Conservation (phyloP, 23 tunicate species). For the Halocynthia aurantium region DNA sequence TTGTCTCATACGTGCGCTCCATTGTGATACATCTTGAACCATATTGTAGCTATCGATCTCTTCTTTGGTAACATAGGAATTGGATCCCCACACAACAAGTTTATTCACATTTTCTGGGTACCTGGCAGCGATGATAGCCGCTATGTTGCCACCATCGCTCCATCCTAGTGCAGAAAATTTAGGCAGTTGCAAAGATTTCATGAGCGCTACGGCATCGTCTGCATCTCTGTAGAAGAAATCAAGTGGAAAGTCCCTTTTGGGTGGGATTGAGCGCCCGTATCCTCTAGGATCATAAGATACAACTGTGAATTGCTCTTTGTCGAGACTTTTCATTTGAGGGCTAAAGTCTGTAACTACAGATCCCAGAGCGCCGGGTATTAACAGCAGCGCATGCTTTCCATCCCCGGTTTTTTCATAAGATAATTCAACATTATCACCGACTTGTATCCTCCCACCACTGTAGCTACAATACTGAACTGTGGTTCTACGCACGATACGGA, state of each 20-base stretch:
- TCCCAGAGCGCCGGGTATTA: constrained; percentile 78
- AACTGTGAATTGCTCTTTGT: constrained; percentile 54
- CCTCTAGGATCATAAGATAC: constrained; percentile 74
- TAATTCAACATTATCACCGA: constrained; percentile 37
- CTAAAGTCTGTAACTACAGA: constrained; percentile 57
- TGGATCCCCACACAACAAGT: constrained; percentile 82
- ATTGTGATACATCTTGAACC: constrained; percentile 18
- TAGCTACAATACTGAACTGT: too few relatives aligned
- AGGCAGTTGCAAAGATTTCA: constrained; percentile 52
- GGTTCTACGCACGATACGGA: too few relatives aligned
- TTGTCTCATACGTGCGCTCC: constrained; percentile 63
- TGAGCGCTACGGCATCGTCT: constrained; percentile 58
- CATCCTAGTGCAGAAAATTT: constrained; percentile 83
- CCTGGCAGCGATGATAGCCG: constrained; percentile 66
- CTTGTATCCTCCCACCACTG: too few relatives aligned
- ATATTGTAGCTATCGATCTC: constrained; percentile 11
- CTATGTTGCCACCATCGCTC: constrained; percentile 89
- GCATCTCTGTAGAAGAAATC: constrained; percentile 71
- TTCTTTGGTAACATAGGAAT: constrained; percentile 33
- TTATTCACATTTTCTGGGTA: constrained; percentile 43
- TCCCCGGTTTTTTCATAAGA: constrained; percentile 45
- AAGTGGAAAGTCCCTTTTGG: constrained; percentile 44
- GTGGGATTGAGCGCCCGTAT: constrained; percentile 78
- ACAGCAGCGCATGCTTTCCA: constrained; percentile 44
- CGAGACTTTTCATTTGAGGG: constrained; percentile 60